These are phyloP conservation scores for Helicolenus hilgendorfi DNA, from an alignment of 2,797 vertebrate genomes.

Conservation along the genomic window DNA sequence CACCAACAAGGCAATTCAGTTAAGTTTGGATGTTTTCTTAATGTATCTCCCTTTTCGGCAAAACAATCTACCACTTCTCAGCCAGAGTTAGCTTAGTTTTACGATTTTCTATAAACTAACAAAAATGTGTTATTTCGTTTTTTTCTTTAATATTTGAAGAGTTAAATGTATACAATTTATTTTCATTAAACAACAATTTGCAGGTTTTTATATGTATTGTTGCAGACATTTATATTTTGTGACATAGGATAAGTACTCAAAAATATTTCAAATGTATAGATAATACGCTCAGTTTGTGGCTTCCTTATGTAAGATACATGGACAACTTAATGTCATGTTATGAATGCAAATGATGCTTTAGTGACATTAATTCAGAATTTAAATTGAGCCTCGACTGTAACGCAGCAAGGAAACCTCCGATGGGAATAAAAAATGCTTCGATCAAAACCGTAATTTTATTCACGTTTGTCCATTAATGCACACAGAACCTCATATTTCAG, in stretches of 20 bases:
- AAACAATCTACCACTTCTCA: neutral
- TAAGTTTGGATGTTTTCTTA: neutral
- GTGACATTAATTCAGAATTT: neutral
- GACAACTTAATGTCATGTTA: neutral
- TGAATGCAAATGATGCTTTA: neutral
- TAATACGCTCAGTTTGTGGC: neutral
- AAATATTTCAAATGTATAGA: neutral
- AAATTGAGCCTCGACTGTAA: neutral
- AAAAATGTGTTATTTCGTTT: neutral
- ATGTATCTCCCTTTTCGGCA: neutral
- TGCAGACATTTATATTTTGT: neutral
- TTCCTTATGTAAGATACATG: neutral
- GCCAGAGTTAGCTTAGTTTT: neutral
- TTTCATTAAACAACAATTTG: neutral
- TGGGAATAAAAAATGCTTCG: neutral
- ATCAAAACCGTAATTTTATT: neutral
- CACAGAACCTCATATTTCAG: slow-evolving; percentile 46
- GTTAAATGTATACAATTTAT: neutral
- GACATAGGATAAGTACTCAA: neutral
- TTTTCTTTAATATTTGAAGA: neutral
- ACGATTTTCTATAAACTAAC: neutral
- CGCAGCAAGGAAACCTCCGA: neutral
- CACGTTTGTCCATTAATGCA: neutral
- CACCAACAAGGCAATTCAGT: neutral
- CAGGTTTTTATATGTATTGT: neutral